Conservation (phyloP, 2,797 vertebrate species). For the Acropternis orthonyx region DNA sequence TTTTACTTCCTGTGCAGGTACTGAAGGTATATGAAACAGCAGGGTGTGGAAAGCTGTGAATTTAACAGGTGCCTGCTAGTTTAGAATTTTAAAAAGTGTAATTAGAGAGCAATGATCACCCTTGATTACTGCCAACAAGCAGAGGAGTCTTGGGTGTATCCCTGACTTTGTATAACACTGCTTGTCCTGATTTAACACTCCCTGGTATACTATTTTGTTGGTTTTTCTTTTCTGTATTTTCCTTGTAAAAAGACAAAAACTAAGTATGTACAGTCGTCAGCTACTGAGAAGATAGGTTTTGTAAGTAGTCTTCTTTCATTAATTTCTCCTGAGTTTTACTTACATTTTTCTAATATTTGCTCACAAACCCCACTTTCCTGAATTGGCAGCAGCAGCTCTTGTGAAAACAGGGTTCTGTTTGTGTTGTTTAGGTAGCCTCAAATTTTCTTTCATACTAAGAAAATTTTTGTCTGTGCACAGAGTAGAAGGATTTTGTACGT, state of each 20-base stretch:
- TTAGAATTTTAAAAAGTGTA: background rate
- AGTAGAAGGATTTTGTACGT: background rate
- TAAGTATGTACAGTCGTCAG: background rate
- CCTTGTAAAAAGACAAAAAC: background rate
- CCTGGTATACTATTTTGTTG: background rate
- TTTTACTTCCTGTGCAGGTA: background rate
- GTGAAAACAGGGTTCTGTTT: background rate
- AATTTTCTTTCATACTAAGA: background rate
- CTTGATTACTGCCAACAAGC: background rate
- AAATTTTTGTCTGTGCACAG: background rate
- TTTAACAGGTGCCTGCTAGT: background rate
- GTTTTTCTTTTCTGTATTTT: background rate
- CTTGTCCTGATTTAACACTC: background rate
- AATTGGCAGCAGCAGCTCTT: background rate
- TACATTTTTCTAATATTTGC: background rate
- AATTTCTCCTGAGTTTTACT: background rate
- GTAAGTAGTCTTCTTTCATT: background rate
- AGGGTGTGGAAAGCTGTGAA: background rate
- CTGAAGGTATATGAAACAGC: background rate
- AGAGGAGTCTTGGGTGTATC: background rate
- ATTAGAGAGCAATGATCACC: background rate
- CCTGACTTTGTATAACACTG: background rate
- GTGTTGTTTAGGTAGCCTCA: background rate
- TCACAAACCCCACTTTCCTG: background rate
- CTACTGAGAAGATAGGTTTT: background rate